Percentiles rank a stretch among this genome's conserved stretches.
phyloP scores from a whole-genome alignment of 23 tunicate species.

The Halocynthia roretzi region DNA sequence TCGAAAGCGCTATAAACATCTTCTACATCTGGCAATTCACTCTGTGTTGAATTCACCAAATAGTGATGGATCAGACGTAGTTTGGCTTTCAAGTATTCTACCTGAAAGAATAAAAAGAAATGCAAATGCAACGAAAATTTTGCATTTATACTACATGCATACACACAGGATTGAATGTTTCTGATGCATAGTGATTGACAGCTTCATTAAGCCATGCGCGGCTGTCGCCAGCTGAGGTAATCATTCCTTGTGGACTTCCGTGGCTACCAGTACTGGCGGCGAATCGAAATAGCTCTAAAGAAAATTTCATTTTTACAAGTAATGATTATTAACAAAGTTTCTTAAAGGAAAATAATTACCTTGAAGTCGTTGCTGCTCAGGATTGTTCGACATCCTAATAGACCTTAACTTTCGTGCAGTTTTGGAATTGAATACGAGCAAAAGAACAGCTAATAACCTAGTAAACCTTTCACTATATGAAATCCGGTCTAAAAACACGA shows the following conservation, averaged over 20 bases:
- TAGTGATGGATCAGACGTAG: constrained; percentile 1
- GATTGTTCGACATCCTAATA: neutral
- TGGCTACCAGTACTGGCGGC: constrained; percentile 16
- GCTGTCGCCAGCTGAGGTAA: neutral
- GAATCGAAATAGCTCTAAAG: constrained; percentile 12
- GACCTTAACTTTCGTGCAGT: too few relatives aligned
- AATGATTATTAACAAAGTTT: neutral
- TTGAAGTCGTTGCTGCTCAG: neutral
- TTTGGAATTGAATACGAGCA: too few relatives aligned
- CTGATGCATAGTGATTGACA: constrained; percentile 9
- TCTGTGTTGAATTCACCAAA: neutral
- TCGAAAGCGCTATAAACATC: constrained; percentile 17
- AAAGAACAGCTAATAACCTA: too few relatives aligned
- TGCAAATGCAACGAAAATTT: neutral
- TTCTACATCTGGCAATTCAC: neutral
- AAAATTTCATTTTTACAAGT: neutral
- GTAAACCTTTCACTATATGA: too few relatives aligned
- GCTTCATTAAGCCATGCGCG: constrained; percentile 22
- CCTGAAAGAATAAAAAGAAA: neutral
- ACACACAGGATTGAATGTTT: constrained; percentile 10
- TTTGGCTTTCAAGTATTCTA: constrained; percentile 3
- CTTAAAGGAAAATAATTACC: neutral
- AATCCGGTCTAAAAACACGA: too few relatives aligned
- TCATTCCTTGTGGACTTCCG: neutral
- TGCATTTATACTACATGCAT: neutral